Evolutionary conservation across 2,797 vertebrate genomes (phyloP).

Genomic region (Glyptemys insculpta): DNA sequence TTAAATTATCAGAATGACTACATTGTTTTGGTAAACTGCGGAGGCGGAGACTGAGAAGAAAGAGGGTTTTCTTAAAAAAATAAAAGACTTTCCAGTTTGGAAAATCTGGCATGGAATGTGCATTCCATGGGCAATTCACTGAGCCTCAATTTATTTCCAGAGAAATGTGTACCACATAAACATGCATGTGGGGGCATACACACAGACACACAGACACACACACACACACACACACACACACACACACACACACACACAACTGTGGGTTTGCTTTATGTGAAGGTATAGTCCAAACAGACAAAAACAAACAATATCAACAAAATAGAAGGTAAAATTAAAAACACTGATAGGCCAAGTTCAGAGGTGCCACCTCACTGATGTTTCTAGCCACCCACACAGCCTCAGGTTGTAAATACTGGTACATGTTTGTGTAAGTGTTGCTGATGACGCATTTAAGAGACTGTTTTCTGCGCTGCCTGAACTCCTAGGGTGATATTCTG

Average conservation of each 20-base stretch:
- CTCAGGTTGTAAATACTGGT: neutral
- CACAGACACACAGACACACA: rapidly evolving
- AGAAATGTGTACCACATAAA: neutral
- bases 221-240: neutral
- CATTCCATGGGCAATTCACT: neutral
- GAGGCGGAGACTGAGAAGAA: neutral
- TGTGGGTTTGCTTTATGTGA: neutral
- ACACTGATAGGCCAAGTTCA: neutral
- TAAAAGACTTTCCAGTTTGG: neutral
- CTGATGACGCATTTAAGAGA: neutral
- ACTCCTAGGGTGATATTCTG: neutral
- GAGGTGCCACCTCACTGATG: rapidly evolving
- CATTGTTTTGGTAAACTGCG: neutral
- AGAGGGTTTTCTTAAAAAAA: neutral
- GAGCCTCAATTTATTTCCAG: neutral
- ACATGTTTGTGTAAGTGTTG: neutral
- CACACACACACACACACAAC: too few relatives aligned
- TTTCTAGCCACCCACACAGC: neutral
- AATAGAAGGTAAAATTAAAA: neutral
- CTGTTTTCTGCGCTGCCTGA: neutral
- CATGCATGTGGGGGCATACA: neutral
- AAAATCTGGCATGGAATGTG: neutral
- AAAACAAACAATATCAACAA: neutral
- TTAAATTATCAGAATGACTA: neutral
- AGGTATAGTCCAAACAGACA: rapidly evolving